Evolutionary conservation across 2,888 invertebrate genomes (phyloP).

Genomic region (Synergus japonicus): DNA sequence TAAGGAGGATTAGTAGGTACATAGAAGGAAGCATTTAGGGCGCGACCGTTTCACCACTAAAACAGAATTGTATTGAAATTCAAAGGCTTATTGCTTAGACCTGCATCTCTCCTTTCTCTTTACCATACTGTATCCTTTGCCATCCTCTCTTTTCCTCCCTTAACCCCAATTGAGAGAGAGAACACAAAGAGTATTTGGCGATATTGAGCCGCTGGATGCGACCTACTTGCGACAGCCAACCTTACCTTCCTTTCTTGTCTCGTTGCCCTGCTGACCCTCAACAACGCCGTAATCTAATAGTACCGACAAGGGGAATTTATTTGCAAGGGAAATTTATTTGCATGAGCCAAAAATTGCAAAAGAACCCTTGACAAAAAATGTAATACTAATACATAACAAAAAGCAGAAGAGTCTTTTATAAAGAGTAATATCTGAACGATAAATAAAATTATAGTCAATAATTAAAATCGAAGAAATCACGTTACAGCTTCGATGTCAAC

Average conservation of each 20-base stretch:
- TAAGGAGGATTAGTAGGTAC: constrained; percentile 1
- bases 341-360: not conserved
- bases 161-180: constrained; percentile 70
- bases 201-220: constrained; percentile 73
- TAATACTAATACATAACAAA: no score
- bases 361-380: no score
- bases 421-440: no score
- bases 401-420: no score
- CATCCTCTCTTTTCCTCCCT: constrained; percentile 51
- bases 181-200: constrained; percentile 72
- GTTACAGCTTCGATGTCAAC: constrained; percentile 35
- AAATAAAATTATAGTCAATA: not conserved
- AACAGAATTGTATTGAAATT: constrained; percentile 30
- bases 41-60: not conserved
- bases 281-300: constrained; percentile 5
- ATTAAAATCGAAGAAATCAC: not conserved
- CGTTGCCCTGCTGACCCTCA: constrained; percentile 52
- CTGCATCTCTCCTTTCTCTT: not conserved
- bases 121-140: constrained; percentile 3
- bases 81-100: not conserved
- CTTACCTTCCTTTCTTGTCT: constrained; percentile 50
- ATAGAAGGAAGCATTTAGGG: not conserved
- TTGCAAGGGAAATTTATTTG: constrained; percentile 37
- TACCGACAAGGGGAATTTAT: constrained; percentile 50
- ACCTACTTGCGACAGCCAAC: constrained; percentile 69